Base-by-base conservation (phyloP, 2,888 invertebrate genomes). In the Nemotelus nigrinus region DNA sequence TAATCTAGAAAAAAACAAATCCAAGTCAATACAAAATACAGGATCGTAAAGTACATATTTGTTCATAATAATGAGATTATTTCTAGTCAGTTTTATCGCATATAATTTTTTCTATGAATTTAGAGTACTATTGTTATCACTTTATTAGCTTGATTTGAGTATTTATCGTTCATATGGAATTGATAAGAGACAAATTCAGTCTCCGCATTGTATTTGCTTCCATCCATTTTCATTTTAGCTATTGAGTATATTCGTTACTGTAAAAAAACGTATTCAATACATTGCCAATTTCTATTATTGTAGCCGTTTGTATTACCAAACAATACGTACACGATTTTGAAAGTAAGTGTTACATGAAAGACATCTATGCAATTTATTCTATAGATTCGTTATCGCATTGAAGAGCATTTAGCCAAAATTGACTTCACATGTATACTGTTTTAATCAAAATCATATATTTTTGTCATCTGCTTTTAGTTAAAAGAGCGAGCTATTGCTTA, bases 21-120 rank as follows among this genome's bases (percentile, higher is more conserved):
- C 3, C 8, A 63, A 65, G 65, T 65, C 65, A 65, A 65, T 65
- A 65, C 65, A 47, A 65, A 47, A 43, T 65, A 65, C 65, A 65
- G 65, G 47, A 65, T 65, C 45, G 65, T 63, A 45, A 45, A 65
- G 50, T 6, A 63, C 57, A 57, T 25, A 43, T 65, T 65, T 65
- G 65, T 65, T 65, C 10, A 25, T 25, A 65, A 65, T 43, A 7
- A 45, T 65, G 10, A 65, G 25, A 65, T 65, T n/a, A 65, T 65
- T 65, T 45, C 65, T 65, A 65, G 44, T n/a, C 63, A 63, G 47
- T 65, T 65, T 47, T 65, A 65, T 65, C 5, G 45, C 65, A 65
- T 47, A 45, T 25, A 45, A 65, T 65, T 65, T 43, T 45, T 47
- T 65, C 47, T n/a, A 10, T 1, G 8, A 8, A 50, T 50, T 50